These are phyloP conservation scores for Pseudomyrmex pallidus DNA, from an alignment of 1,140 invertebrate genomes.

Conservation along the genomic window DNA sequence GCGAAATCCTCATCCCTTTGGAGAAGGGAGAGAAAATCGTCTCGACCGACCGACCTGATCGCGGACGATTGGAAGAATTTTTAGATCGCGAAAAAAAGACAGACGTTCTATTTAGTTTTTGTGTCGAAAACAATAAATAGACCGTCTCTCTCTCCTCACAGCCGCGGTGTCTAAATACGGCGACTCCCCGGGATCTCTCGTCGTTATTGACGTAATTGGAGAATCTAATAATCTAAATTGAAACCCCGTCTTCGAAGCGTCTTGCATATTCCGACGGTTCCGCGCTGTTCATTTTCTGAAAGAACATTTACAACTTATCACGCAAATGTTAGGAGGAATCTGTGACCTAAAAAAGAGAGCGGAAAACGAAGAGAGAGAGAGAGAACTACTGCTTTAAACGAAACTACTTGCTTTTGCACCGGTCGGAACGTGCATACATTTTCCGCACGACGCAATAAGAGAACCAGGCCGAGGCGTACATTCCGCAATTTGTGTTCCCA, in stretches of 20 bases:
- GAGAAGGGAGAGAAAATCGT: not conserved
- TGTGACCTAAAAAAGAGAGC: conserved; percentile 24
- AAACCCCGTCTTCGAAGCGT: not conserved
- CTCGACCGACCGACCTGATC: not conserved
- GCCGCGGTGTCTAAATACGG: not conserved
- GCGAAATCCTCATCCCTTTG: not conserved
- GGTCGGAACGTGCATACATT: conserved; percentile 25
- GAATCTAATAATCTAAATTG: not conserved
- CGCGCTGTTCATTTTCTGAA: conserved; percentile 10
- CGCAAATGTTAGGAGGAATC: not conserved
- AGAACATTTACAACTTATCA: conserved; percentile 12
- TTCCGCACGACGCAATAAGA: conserved; percentile 47
- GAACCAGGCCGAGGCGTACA: conserved; percentile 51
- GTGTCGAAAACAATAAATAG: not conserved
- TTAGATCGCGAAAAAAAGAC: not conserved
- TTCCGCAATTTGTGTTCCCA: conserved; percentile 58
- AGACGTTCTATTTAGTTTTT: too few species aligned
- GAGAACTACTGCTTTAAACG: conserved; percentile 41
- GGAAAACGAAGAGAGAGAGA: not conserved
- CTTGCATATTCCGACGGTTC: not conserved
- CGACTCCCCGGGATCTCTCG: too few species aligned
- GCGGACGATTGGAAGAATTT: not conserved
- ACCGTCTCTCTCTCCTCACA: not conserved
- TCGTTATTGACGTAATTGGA: not conserved
- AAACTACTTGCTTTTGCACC: conserved; percentile 46